A percentile compares a stretch with the other conserved stretches of the same genome.
phyloP scores from a whole-genome alignment of 1,140 invertebrate species.

The Paraescarpia echinospica region DNA sequence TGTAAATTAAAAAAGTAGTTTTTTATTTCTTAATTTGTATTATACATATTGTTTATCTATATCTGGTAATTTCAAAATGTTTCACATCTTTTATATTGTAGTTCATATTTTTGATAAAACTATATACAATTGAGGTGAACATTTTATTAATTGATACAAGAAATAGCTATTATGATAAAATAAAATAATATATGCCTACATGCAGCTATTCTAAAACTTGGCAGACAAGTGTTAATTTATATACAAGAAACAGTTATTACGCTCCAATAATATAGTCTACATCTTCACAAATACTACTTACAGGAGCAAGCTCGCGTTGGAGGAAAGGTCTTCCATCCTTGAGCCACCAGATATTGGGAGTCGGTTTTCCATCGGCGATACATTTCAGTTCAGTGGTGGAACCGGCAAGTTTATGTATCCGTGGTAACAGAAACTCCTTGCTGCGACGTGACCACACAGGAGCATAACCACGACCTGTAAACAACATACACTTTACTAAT shows the following conservation, averaged over 20 bases:
- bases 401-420: background rate
- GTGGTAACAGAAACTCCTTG: background rate
- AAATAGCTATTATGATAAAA: no score
- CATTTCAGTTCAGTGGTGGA: background rate
- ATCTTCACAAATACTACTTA: background rate
- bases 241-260: no score
- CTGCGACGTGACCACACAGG: background rate
- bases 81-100: no score
- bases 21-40: background rate
- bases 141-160: no score
- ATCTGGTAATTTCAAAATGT: no score
- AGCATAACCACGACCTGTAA: background rate
- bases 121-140: no score
- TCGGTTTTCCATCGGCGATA: background rate
- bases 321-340: background rate
- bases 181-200: no score
- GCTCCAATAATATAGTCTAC: no score
- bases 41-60: no score
- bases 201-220: no score
- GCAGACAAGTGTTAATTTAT: no score
- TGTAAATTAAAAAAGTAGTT: background rate
- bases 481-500: background rate
- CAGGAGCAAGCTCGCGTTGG: background rate
- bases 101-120: no score
- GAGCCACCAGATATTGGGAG: background rate